Evolutionary conservation across 2,797 vertebrate species (phyloP), one percentile per base, ranked within the genome.

Genomic region (Gymnodraco acuticeps): DNA sequence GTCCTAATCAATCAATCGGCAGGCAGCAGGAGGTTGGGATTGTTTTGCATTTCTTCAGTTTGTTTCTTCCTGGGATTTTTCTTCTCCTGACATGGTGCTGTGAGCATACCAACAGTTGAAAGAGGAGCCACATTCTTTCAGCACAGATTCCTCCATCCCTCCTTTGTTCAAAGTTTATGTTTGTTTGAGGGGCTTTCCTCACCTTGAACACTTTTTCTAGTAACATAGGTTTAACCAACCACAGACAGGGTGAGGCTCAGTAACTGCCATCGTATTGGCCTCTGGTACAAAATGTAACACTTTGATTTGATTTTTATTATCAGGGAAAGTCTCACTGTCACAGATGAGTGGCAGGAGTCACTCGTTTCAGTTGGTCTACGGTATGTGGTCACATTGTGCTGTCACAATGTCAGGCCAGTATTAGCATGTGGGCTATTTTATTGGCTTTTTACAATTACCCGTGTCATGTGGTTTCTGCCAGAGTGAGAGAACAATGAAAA

Each of bases 31-130:
- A 91, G 88, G 88, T 53, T 77, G 76, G 78, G 81, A 70, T 92
- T 93, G 91, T 94, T 94, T 93, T 93, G 88, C 88, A 92, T 93
- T 93, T 92, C 86, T 90, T 84, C 84, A 86, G 77, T 90, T 92
- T 92, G 88, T 93, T 92, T 94, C 92, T 94, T 92, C 93, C 86
- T 89, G 88, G 80, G 90, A 90, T 88, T 89, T 92, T 89, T 90
- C 88, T 86, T 85, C 82, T 69, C 89, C 84, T 91, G 91, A 93
- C 92, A 94, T 84, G 88, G 82, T 91, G 86, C 87, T 74, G 83
- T 68, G 63, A 91, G 91, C 92, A 88, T 82, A 88, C 82, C 76
- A 80, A 65, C 89, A 90, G 91, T 82, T 95, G 93, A 95, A 94
- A 94, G 94, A 94, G 75, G 87, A 91, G 83, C 71, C 81, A 76